Conservation (phyloP, 2,888 invertebrate species). For the Pterostichus madidus region DNA sequence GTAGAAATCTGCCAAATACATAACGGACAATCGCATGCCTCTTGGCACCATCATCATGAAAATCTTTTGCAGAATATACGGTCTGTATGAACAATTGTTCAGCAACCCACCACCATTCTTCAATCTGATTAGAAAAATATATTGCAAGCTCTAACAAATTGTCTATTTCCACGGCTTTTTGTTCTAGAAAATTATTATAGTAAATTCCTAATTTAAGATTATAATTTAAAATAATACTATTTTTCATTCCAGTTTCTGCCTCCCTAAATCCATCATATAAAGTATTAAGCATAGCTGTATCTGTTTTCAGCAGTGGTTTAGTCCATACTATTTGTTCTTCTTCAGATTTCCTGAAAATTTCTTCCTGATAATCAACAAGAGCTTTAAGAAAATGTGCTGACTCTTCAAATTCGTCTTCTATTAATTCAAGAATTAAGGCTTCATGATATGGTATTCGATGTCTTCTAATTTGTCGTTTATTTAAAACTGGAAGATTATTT, state of each 20-base stretch:
- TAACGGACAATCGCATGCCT: constrained; percentile 79
- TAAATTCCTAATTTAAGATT: not conserved
- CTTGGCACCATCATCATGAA: constrained; percentile 77
- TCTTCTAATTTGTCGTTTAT: constrained; percentile 75
- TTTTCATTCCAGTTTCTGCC: constrained; percentile 71
- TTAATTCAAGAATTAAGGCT: constrained; percentile 79
- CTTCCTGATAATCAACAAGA: constrained; percentile 80
- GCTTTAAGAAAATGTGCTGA: constrained; percentile 79
- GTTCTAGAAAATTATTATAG: constrained; percentile 20
- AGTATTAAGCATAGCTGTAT: constrained; percentile 72
- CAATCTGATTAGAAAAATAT: constrained; percentile 76
- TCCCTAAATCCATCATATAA: constrained; percentile 71
- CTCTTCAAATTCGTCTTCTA: constrained; percentile 78
- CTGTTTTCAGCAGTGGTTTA: constrained; percentile 73
- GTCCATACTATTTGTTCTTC: constrained; percentile 78
- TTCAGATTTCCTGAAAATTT: constrained; percentile 78
- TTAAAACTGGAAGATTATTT: constrained; percentile 74
- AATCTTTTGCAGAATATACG: constrained; percentile 77
- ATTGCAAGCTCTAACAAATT: constrained; percentile 77
- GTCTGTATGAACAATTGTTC: constrained; percentile 79
- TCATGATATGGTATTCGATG: constrained; percentile 79
- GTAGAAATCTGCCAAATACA: constrained; percentile 79
- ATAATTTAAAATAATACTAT: not conserved
- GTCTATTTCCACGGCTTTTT: constrained; percentile 71
- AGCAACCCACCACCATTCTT: constrained; percentile 81